Base-by-base conservation (phyloP, 2,888 invertebrate genomes). In the Herminia tarsipennalis region DNA sequence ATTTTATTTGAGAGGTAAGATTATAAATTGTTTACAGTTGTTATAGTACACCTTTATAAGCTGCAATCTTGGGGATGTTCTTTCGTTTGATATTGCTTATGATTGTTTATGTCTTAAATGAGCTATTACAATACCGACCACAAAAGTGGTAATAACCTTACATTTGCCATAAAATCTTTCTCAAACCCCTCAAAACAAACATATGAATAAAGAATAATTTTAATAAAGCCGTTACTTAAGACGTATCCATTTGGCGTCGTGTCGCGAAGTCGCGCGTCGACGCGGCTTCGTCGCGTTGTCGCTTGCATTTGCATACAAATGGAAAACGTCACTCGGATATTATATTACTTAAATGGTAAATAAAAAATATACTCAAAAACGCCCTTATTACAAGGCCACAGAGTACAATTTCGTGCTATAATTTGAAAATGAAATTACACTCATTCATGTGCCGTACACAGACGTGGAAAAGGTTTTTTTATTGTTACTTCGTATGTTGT, bases 271-370 rank as follows among this genome's bases (percentile, higher is more conserved):
- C 49, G 46, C 44, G 50, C 36, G 56, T 43, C 60, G 56, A 49
- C 47, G 47, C 48, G 52, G 27, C 35, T 42, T 54, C 64, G 60
- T 57, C 71, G 56, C 49, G 45, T 42, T 40, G 47, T 48, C 52
- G 59, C 53, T 59, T 73, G 71, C 80, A 87, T 87, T 86, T 83
- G 82, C 86, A 87, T 87, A 83, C 83, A 87, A 83, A 87, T 86
- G 79, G 86, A 82, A 86, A 79, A 72, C 76, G 85, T 85, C 86
- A 78, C 71, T 65, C 49, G 56, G 70, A 77, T 79, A 81, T 81
- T 81, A 82, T 78, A 79, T 76, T 78, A 76, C 80, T 71, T 72
- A 78, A 66, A 67, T 65, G 61, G 66, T 34, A 50, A 48, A 65
- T 63, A 70, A 64, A 70, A 72, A 73, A 70, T 53, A 56, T 37